Evolutionary conservation across 2,888 invertebrate genomes (phyloP), one percentile per base, ranked within the genome.

Genomic region (Drosophila anomelani): DNA sequence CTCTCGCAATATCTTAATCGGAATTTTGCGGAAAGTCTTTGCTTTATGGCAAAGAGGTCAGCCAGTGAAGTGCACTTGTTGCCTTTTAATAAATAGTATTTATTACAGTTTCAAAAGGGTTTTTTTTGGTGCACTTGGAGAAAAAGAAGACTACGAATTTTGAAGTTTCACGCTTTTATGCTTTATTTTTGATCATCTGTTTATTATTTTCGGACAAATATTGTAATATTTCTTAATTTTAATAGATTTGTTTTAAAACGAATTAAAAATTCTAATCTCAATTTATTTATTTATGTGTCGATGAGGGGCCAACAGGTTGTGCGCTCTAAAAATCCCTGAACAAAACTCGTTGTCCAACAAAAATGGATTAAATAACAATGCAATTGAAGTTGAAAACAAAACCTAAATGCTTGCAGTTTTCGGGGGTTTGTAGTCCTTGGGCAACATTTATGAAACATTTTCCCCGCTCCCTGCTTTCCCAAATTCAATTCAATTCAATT

Each of bases 1-100:
- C 15, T 34, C 51, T 39, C 43, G 26, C 23, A 13, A 51, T 38
- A 29, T 32, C 51, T 44, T 29, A 51, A 51, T 53, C 64, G 12
- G 10, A 51, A 43, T n/a, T 26, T 51, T 9, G 49, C 15, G 49
- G 17, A 23, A 32, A 34, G 15, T 29, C 43, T 29, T 43, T 36
- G 51, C 36, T 44, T 44, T 51, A 29, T 7, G 41, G 32, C 64
- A 36, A 43, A 34, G n/a, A 63, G 54, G 46, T 64, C 67, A 17
- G 61, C 51, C 64, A 9, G 15, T 15, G 34, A 39, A 64, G 64
- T 64, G 77, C 82, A 85, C 85, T 85, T 85, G 85, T 85, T 85
- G 85, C 81, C 82, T 69, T 76, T 87, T 66, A 41, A 69, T 55
- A 49, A 66, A 73, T 81, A 60, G 75, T 79, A 79, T 81, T 77